These are phyloP conservation scores for Elgonia sp. DNA, from an alignment of 2,888 invertebrate species.

Conservation along the genomic window DNA sequence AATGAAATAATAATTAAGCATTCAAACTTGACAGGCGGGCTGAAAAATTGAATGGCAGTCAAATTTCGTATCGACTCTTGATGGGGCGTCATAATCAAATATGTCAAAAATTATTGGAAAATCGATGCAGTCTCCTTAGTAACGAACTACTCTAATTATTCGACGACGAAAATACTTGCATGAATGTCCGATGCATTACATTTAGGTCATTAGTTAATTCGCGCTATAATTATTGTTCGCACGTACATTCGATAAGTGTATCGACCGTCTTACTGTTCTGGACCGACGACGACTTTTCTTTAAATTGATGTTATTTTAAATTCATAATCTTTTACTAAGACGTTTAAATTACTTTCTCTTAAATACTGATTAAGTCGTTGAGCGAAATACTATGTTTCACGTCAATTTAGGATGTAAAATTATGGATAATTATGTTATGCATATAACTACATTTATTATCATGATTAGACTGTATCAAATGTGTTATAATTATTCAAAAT, in stretches of 20 bases:
- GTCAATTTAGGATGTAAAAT: no score
- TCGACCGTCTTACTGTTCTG: slow-evolving; percentile 42
- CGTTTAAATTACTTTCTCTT: no score
- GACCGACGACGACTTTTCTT: neutral
- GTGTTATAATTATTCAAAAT: no score
- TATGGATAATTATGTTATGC: no score
- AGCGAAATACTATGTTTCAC: no score
- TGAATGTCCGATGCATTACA: slow-evolving; percentile 59
- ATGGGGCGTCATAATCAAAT: slow-evolving; percentile 48
- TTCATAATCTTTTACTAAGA: no score
- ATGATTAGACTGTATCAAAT: no score
- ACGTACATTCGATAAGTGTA: slow-evolving; percentile 21
- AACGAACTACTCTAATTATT: slow-evolving; percentile 65
- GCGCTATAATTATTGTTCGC: slow-evolving; percentile 53
- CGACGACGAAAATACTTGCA: slow-evolving; percentile 62
- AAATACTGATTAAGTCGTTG: no score
- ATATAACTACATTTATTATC: no score
- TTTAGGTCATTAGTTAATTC: slow-evolving; percentile 63
- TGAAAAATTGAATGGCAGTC: slow-evolving; percentile 8
- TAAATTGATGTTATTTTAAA: no score
- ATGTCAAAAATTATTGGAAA: slow-evolving; percentile 65
- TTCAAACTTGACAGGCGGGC: slow-evolving; percentile 11
- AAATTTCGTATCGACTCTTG: neutral
- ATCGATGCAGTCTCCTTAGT: slow-evolving; percentile 68
- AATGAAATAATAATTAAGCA: slow-evolving; percentile 1